These are phyloP conservation scores for Acromyrmex echinatior DNA, from an alignment of 1,140 invertebrate species.

Conservation along the genomic window DNA sequence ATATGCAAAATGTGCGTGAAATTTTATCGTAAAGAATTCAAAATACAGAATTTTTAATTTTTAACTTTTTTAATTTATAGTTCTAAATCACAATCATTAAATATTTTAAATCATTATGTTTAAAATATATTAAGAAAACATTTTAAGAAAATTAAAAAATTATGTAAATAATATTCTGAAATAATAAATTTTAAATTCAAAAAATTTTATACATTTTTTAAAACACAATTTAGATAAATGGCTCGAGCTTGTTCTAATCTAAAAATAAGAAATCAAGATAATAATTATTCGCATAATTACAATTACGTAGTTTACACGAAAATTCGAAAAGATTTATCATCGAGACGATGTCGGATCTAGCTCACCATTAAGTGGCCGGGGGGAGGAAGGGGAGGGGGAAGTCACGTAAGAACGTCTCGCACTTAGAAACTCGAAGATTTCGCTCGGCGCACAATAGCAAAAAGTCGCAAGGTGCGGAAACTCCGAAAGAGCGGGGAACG, in stretches of 20 bases:
- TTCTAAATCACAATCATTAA: not conserved
- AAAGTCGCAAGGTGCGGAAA: constrained; percentile 49
- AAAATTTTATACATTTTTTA: not conserved
- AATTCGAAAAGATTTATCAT: constrained; percentile 5
- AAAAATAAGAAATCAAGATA: not conserved
- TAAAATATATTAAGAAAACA: not conserved
- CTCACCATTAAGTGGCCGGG: constrained; percentile 23
- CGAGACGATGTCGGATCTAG: constrained; percentile 21
- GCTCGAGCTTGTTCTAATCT: not conserved
- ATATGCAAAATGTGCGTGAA: not conserved
- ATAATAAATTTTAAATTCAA: not conserved
- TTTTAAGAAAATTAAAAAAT: not conserved
- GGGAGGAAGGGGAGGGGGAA: not conserved
- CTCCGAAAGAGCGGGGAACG: constrained; percentile 18
- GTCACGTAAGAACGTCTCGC: constrained; percentile 28
- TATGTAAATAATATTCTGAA: not conserved
- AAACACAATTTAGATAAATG: not conserved
- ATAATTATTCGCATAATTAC: not conserved
- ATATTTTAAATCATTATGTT: not conserved
- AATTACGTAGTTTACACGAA: not conserved
- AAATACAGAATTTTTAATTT: not conserved
- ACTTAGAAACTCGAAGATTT: constrained; percentile 21
- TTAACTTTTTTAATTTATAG: not conserved
- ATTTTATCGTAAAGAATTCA: not conserved
- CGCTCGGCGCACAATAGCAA: constrained; percentile 30